Conservation (phyloP, 2,113 vertebrate genomes). For the Gallinago undulata region DNA sequence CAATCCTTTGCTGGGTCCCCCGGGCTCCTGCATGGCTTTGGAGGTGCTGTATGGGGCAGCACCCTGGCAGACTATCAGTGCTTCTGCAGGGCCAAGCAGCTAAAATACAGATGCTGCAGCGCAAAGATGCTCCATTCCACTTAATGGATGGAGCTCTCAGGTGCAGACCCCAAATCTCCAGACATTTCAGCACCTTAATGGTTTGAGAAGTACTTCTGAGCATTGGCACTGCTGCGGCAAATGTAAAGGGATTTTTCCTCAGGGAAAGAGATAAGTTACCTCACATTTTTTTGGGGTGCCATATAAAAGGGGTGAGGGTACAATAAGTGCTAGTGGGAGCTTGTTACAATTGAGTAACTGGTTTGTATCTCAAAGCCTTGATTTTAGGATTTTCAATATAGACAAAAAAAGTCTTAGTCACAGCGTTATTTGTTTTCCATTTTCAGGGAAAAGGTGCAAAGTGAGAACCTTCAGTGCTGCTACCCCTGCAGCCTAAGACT, state of each 20-base stretch:
- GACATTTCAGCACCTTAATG: neutral
- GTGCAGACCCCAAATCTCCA: too few species aligned
- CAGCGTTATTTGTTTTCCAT: neutral
- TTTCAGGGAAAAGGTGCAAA: neutral
- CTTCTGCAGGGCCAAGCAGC: neutral
- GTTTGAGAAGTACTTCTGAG: neutral
- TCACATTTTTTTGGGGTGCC: neutral
- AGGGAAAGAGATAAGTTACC: neutral
- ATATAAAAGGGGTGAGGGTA: neutral
- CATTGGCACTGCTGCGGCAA: neutral
- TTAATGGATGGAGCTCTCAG: neutral
- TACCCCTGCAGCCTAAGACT: neutral
- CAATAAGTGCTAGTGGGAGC: neutral
- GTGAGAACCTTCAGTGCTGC: neutral
- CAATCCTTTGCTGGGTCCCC: neutral
- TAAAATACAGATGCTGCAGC: neutral
- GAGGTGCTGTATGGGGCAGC: neutral
- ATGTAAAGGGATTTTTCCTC: neutral
- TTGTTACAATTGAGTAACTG: neutral
- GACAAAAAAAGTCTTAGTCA: neutral
- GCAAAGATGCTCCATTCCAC: neutral
- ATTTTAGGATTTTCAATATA: neutral
- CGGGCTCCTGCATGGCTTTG: rapidly evolving
- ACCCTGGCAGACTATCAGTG: rapidly evolving
- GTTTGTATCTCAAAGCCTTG: neutral